Base-by-base conservation (phyloP, 2,888 invertebrate genomes). In the Diadegma fenestrale region DNA sequence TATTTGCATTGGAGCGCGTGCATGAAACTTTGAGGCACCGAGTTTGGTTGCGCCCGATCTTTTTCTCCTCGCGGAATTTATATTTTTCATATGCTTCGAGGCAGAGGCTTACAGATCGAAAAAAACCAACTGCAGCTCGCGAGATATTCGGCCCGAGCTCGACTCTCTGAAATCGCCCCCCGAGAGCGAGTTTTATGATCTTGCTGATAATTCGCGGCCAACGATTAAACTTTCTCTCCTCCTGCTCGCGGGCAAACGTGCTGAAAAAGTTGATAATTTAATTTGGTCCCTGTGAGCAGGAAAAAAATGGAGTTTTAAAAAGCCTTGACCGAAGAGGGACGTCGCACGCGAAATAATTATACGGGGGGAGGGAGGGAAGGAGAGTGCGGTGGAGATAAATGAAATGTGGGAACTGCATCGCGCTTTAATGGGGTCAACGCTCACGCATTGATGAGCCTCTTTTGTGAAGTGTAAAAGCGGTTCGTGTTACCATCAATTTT, bases 151-250 rank as follows among this genome's bases (percentile, higher is more conserved):
- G 48, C 73, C 17, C 54, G 19, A 33, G 12, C 71, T 19, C 19
- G n/a, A 33, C 33, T 64, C 63, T 71, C 64, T 64, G 45, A n/a
- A 71, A 77, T 43, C 22, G 63, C 71, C 76, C 71, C 76, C 26
- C 37, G 69, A 71, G 43, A 80, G 66, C 63, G 63, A n/a, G n/a
- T 84, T 84, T 84, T 76, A 76, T 51, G 69, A 80, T 75, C 69
- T 54, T 80, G n/a, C 48, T 64, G 54, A 76, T 76, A 76, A 84
- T 80, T 84, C 80, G 51, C n/a, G 51, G 19, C 76, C 12, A 51
- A 51, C 63, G 58, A 71, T 63, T 14, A 76, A 63, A 84, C 69
- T 76, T 71, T 75, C 26, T 69, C 73, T n/a, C 69, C 41, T 33
- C 33, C 33, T 33, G 33, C 41, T 54, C 22, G 19, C 5, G 8